phyloP scores from a whole-genome alignment of 2,888 invertebrate species.

The Trichogramma dendrolimi region DNA sequence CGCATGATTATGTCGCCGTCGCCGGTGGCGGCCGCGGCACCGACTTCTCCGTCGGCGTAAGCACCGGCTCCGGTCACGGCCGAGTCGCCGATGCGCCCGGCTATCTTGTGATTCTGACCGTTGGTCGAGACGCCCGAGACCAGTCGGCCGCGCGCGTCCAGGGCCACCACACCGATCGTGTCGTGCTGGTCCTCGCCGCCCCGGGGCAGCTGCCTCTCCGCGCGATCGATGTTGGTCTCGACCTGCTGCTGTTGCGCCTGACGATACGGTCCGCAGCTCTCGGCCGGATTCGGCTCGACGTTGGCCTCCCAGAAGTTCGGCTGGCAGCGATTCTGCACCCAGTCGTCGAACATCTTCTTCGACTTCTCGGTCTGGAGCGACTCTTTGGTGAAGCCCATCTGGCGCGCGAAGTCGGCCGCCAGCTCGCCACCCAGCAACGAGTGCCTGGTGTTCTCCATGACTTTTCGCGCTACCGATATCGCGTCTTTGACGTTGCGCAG shows the following conservation, averaged over 20 bases:
- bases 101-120: slow-evolving; percentile 88
- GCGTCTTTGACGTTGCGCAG: slow-evolving; percentile 79
- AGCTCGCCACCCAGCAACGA: slow-evolving; percentile 84
- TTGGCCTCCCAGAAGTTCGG: slow-evolving; percentile 96
- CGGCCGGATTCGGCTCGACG: slow-evolving; percentile 78
- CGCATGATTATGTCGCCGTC: slow-evolving; percentile 98
- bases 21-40: slow-evolving; percentile 83
- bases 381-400: slow-evolving; percentile 83
- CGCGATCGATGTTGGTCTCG: slow-evolving; percentile 20
- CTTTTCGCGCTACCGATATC: slow-evolving; percentile 83
- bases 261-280: slow-evolving; percentile 82
- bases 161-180: slow-evolving; percentile 91
- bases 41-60: slow-evolving; percentile 84
- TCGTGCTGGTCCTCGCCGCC: slow-evolving; percentile 72
- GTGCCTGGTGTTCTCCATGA: slow-evolving; percentile 85
- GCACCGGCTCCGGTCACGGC: slow-evolving; percentile 91
- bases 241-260: not conserved
- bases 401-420: slow-evolving; percentile 83
- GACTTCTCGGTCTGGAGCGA: slow-evolving; percentile 74
- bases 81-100: slow-evolving; percentile 80
- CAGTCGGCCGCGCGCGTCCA: slow-evolving; percentile 71
- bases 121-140: slow-evolving; percentile 95
- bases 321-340: slow-evolving; percentile 80
- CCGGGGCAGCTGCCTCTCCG: not conserved
- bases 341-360: slow-evolving; percentile 65